These are phyloP conservation scores for Scotopteryx bipunctaria DNA, from an alignment of 2,888 invertebrate genomes.

Conservation along the genomic window DNA sequence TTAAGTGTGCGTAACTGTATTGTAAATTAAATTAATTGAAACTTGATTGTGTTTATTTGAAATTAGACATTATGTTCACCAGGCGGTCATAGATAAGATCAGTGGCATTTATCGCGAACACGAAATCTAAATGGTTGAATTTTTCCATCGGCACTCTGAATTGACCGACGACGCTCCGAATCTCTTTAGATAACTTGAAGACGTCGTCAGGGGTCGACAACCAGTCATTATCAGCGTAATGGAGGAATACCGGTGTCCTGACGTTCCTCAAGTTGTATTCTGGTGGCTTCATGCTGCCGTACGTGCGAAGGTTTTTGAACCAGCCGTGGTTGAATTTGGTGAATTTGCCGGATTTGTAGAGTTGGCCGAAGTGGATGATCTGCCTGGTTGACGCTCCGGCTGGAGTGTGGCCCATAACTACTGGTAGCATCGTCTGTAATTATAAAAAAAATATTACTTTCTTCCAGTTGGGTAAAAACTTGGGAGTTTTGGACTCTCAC, in stretches of 20 bases:
- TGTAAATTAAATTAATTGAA: constrained; percentile 25
- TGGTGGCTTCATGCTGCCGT: constrained; percentile 78
- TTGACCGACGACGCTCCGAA: constrained; percentile 72
- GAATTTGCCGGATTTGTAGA: constrained; percentile 73
- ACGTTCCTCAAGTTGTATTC: constrained; percentile 74
- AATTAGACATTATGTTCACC: constrained; percentile 70
- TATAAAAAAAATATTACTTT: no score
- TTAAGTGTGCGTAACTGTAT: constrained; percentile 26
- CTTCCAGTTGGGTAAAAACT: no score
- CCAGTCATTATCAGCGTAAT: constrained; percentile 81
- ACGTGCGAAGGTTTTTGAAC: constrained; percentile 64
- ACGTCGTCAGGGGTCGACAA: constrained; percentile 76
- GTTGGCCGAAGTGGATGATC: constrained; percentile 78
- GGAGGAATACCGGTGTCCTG: constrained; percentile 73
- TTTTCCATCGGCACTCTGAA: constrained; percentile 69
- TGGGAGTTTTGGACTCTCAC: no score
- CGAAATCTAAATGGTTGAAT: constrained; percentile 84
- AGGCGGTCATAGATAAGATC: constrained; percentile 82
- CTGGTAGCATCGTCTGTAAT: constrained; percentile 81
- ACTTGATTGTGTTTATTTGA: constrained; percentile 45
- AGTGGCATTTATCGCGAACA: constrained; percentile 83
- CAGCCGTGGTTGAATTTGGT: constrained; percentile 77
- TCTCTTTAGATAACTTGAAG: constrained; percentile 58
- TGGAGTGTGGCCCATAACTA: constrained; percentile 76
- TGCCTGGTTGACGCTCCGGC: constrained; percentile 78